Percentiles rank a stretch among this genome's conserved stretches.
phyloP scores from a whole-genome alignment of 2,797 vertebrate genomes.

The Octomys mimax region DNA sequence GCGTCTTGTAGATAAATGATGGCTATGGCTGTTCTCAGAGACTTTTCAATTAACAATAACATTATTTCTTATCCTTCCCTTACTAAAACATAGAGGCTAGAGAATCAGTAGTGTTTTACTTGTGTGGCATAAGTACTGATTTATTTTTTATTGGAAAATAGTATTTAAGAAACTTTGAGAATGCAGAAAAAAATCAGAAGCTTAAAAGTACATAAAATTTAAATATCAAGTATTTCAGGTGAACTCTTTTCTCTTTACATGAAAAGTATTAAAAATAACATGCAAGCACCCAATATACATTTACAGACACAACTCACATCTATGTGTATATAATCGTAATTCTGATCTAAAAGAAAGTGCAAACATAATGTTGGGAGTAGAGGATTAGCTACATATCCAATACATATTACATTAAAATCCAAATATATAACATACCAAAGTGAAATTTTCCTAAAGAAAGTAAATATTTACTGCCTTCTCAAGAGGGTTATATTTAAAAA shows the following conservation, averaged over 20 bases:
- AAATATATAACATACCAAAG: constrained; percentile 7
- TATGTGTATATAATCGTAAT: background rate
- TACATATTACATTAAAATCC: constrained; percentile 23
- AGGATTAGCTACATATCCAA: background rate
- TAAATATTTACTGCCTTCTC: background rate
- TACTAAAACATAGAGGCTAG: background rate
- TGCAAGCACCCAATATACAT: background rate
- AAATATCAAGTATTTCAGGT: constrained; percentile 54
- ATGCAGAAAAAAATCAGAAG: constrained; percentile 46
- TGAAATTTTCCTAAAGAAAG: background rate
- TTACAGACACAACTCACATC: too few species aligned
- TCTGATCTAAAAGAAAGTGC: constrained; percentile 3
- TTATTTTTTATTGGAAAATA: constrained; percentile 50
- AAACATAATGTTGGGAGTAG: background rate
- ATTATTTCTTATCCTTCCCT: background rate
- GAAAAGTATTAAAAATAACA: constrained; percentile 37
- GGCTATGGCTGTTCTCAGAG: background rate
- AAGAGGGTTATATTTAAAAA: background rate
- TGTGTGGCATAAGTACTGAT: background rate
- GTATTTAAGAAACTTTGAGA: constrained; percentile 46
- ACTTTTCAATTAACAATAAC: background rate
- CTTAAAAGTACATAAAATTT: constrained; percentile 44
- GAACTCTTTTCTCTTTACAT: constrained; percentile 28
- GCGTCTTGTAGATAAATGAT: background rate
- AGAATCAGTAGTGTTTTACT: constrained; percentile 37